Evolutionary conservation across 37 sponge, comb jelly and placozoan genomes (phyloP).

Genomic region (Ianthella basta): DNA sequence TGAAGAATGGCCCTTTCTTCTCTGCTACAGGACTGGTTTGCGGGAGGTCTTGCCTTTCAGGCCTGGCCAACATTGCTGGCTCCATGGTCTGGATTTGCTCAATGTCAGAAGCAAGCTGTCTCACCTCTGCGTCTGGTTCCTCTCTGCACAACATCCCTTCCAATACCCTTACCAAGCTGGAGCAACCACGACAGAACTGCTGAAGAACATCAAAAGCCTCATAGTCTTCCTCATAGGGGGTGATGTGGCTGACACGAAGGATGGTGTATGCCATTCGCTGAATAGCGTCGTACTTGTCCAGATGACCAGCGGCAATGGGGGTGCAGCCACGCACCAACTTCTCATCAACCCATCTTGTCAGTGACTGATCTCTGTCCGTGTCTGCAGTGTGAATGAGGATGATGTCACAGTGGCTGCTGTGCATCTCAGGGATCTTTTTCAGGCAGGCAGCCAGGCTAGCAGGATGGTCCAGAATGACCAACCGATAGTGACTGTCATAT

Average conservation of each 20-base stretch:
- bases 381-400: conserved; percentile 16
- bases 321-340: conserved; percentile 28
- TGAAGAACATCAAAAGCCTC: conserved; percentile 9
- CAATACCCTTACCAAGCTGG: conserved; percentile 12
- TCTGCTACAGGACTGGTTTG: conserved; percentile 30
- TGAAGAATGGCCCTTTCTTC: no score
- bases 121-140: neutral
- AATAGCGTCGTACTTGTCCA: conserved; percentile 8
- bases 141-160: conserved; percentile 1
- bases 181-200: neutral
- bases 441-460: neutral
- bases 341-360: conserved; percentile 10
- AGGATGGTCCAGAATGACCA: conserved; percentile 11
- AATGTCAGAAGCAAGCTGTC: neutral
- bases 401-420: conserved; percentile 24
- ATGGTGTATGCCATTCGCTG: conserved; percentile 25
- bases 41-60: conserved; percentile 4
- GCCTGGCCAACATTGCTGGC: no score
- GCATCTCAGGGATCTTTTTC: conserved; percentile 6
- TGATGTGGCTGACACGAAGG: neutral
- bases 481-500: neutral
- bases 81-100: no score
- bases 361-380: conserved; percentile 6
- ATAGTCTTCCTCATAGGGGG: conserved; percentile 12
- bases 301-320: neutral